A percentile compares a stretch with the other conserved stretches of the same genome.
Evolutionary conservation across 2,797 vertebrate genomes (phyloP).

Genomic region (Xiphophorus birchmanni): DNA sequence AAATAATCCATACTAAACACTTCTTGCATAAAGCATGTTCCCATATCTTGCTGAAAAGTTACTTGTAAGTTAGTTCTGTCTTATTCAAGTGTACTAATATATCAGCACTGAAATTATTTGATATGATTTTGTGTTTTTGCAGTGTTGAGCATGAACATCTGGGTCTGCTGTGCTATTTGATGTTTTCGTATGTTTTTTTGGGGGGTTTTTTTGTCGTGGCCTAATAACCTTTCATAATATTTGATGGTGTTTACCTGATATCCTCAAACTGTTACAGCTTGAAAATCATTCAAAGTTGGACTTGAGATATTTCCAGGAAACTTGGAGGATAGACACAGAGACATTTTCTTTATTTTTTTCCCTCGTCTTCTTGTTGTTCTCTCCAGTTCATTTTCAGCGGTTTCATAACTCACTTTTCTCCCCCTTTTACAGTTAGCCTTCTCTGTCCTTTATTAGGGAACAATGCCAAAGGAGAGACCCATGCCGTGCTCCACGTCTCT

Average conservation of each 20-base stretch:
- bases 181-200: slow-evolving; percentile 39
- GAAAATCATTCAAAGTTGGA: slow-evolving; percentile 29
- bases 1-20: too few relatives aligned
- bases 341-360: slow-evolving; percentile 3
- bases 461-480: slow-evolving; percentile 58
- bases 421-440: slow-evolving; percentile 11
- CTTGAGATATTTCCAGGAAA: slow-evolving; percentile 21
- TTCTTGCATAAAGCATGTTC: too few relatives aligned
- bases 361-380: slow-evolving; percentile 13
- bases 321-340: slow-evolving; percentile 9
- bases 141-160: slow-evolving; percentile 46
- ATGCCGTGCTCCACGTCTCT: slow-evolving; percentile 53
- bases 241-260: slow-evolving; percentile 23
- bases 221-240: slow-evolving; percentile 36
- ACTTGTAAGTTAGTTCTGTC: too few relatives aligned
- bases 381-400: slow-evolving; percentile 27
- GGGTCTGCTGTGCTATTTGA: slow-evolving; percentile 57
- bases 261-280: slow-evolving; percentile 13
- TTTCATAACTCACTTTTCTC: slow-evolving; percentile 40
- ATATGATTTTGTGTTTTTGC: too few relatives aligned
- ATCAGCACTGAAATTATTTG: too few relatives aligned
- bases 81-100: too few relatives aligned
- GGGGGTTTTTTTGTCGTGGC: slow-evolving; percentile 29
- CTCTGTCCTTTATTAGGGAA: slow-evolving; percentile 56
- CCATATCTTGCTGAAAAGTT: too few relatives aligned